Conservation (phyloP, 64 coral and sea anemone genomes). For the Acropora yongei region DNA sequence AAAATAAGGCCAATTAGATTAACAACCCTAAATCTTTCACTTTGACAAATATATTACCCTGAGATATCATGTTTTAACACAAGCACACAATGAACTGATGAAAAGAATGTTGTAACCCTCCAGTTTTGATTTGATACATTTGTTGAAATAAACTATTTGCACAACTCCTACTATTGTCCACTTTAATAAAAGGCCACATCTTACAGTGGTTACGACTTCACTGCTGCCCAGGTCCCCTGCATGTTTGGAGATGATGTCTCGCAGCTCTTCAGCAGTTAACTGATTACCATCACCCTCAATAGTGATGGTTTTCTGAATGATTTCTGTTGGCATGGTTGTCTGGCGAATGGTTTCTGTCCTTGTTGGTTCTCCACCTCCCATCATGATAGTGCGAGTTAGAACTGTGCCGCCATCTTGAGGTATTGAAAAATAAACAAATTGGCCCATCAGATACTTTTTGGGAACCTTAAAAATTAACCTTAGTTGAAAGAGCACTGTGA, state of each 20-base stretch:
- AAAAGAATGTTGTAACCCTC: too few relatives aligned
- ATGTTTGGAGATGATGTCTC: slow-evolving; percentile 94
- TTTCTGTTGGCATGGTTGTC: slow-evolving; percentile 93
- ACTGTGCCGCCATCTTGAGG: slow-evolving; percentile 78
- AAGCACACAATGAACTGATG: too few relatives aligned
- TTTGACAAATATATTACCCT: too few relatives aligned
- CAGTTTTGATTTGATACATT: too few relatives aligned
- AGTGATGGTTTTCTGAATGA: slow-evolving; percentile 98
- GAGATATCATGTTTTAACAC: too few relatives aligned
- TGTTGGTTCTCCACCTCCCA: slow-evolving; percentile 71
- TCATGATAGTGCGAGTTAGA: slow-evolving; percentile 88
- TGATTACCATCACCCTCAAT: slow-evolving; percentile 98
- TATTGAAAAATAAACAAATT: background rate
- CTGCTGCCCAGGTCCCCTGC: slow-evolving; percentile 57
- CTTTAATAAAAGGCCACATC: background rate
- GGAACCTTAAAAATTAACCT: background rate
- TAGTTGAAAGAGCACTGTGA: background rate
- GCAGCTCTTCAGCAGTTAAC: slow-evolving; percentile 87
- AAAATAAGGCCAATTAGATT: too few relatives aligned
- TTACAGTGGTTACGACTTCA: slow-evolving; percentile 90
- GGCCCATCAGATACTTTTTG: background rate
- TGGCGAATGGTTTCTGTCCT: slow-evolving; percentile 81
- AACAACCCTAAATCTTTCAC: too few relatives aligned
- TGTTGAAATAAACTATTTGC: too few relatives aligned
- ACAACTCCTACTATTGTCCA: too few relatives aligned